Percentiles rank a stretch among this genome's conserved stretches.
These are phyloP conservation scores for Lacerta agilis DNA, from an alignment of 2,797 vertebrate species.

Conservation along the genomic window DNA sequence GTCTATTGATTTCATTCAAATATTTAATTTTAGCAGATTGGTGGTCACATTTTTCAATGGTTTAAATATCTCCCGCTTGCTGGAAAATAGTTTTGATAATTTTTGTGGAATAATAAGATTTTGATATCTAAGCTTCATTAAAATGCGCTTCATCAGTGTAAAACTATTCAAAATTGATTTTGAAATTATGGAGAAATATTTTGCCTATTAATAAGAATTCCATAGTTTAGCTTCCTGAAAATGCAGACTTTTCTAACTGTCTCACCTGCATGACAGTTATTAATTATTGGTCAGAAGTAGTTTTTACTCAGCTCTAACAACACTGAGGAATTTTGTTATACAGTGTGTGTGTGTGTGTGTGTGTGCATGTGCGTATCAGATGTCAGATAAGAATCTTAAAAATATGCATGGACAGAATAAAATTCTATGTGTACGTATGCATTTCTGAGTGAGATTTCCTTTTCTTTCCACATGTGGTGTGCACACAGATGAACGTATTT, in stretches of 20 bases:
- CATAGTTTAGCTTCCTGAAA: conserved; percentile 49
- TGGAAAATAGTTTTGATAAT: conserved; percentile 6
- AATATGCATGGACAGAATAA: not conserved
- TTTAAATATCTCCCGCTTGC: not conserved
- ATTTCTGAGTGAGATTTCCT: not conserved
- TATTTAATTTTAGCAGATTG: conserved; percentile 23
- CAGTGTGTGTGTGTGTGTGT: too few relatives aligned
- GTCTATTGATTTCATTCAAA: conserved; percentile 22
- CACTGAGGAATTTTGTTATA: not conserved
- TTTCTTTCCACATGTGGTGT: not conserved
- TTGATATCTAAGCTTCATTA: conserved; percentile 51
- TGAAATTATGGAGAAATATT: conserved; percentile 36
- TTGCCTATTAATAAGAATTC: conserved; percentile 48
- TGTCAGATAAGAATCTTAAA: too few relatives aligned
- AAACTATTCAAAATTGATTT: not conserved
- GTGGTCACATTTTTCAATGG: not conserved
- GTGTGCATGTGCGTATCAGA: too few relatives aligned
- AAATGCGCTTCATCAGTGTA: conserved; percentile 2
- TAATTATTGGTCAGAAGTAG: conserved; percentile 49
- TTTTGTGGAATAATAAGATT: conserved; percentile 48
- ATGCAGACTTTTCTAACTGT: not conserved
- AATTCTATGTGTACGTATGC: not conserved
- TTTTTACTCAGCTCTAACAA: conserved; percentile 51
- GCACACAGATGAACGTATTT: too few relatives aligned
- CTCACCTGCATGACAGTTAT: conserved; percentile 46